These are phyloP conservation scores for Philonicus albiceps DNA, from an alignment of 2,888 invertebrate genomes.

Conservation along the genomic window DNA sequence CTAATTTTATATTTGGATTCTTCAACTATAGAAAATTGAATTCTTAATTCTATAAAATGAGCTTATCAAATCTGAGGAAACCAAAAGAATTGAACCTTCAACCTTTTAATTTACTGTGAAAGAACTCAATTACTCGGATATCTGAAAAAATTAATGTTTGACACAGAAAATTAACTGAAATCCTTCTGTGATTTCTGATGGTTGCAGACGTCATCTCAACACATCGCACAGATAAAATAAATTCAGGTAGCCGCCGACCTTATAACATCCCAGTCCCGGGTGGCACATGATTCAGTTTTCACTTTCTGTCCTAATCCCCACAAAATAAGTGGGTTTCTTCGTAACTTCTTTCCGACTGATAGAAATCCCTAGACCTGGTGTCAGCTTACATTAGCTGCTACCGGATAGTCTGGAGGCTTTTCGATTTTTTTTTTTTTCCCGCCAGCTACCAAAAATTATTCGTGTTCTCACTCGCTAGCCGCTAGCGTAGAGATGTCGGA, in stretches of 20 bases:
- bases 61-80: too few relatives aligned
- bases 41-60: too few relatives aligned
- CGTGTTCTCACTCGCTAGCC: constrained; percentile 45
- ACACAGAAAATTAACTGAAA: background rate
- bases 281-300: constrained; percentile 36
- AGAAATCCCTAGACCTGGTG: constrained; percentile 25
- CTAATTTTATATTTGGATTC: too few relatives aligned
- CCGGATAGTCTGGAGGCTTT: constrained; percentile 1
- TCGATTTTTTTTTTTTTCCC: background rate
- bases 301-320: constrained; percentile 22
- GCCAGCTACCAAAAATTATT: constrained; percentile 33
- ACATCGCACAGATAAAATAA: background rate
- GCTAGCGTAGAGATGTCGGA: constrained; percentile 45
- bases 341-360: constrained; percentile 25
- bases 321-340: constrained; percentile 15
- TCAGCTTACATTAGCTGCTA: constrained; percentile 38
- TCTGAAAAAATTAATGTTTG: background rate
- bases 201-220: background rate
- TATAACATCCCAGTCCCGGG: constrained; percentile 21
- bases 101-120: background rate
- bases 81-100: too few relatives aligned
- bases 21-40: too few relatives aligned
- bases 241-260: constrained; percentile 19
- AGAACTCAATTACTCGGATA: background rate
- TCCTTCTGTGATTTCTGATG: background rate